Base-by-base conservation (phyloP, 2,113 vertebrate species). In the Semnornis frantzii region DNA sequence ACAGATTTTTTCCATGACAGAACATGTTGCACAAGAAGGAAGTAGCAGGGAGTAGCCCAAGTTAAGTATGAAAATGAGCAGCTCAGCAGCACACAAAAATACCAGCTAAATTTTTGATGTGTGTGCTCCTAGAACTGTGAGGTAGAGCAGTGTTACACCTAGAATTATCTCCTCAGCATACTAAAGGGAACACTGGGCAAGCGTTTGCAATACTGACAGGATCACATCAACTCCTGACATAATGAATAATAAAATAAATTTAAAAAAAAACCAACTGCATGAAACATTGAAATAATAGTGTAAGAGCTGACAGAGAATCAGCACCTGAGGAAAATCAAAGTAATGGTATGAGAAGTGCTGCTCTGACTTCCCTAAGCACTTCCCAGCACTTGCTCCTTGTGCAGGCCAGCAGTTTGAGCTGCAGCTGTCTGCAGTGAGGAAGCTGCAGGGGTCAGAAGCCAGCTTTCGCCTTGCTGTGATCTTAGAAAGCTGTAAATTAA, bases 151-250 rank as follows among this genome's bases (percentile, higher is more conserved):
- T 92, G 54, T 89, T 12, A 25, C 81, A 75, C 44, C 81, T 84
- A 62, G 70, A 88, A 80, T 57, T 78, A 46, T 34, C 39, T 83
- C n/a, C 59, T 15, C 0, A 0, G 23, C 75, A 73, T 50, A 91
- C 82, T 69, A 68, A 81, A 71, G 60, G 23, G 17, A 93, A 19
- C 62, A 72, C 7, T 92, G 59, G 33, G 42, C 62, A 89, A 71
- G n/a, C 50, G 44, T 77, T 94, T 68, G 63, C 55, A 87, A 65
- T 75, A 33, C 50, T 84, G 74, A 65, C 62, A 92, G 89, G 94
- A 92, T 66, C 65, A 42, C 18, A n/a, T 63, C 62, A 89, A 50
- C 28, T 89, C 31, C 55, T 89, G 82, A 89, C 44, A 54, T 58
- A 71, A 82, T n/a, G 44, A 94, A 37, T 74, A 82, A 71, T 52